A percentile compares a stretch with the other conserved stretches of the same genome.
Evolutionary conservation across 1,140 invertebrate genomes (phyloP).

Genomic region (Drosophila mayri): DNA sequence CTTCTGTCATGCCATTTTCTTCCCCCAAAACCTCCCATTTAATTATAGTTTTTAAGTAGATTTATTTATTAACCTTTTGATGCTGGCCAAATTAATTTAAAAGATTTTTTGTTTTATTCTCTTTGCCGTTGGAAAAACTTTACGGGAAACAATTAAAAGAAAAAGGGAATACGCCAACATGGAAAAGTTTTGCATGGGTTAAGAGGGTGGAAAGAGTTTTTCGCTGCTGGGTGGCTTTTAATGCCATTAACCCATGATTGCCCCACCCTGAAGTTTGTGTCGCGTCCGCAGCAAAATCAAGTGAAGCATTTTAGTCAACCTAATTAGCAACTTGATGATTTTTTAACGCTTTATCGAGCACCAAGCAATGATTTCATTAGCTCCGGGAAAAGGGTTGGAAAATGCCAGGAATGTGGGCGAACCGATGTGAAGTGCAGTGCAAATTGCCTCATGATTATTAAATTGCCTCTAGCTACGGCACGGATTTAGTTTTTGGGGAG

Average conservation of each 20-base stretch:
- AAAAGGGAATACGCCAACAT: constrained; percentile 9
- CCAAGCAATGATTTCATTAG: constrained; percentile 72
- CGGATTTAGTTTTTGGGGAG: constrained; percentile 30
- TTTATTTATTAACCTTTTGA: constrained; percentile 33
- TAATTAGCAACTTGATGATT: constrained; percentile 83
- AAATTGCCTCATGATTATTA: constrained; percentile 81
- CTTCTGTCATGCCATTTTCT: too few relatives aligned
- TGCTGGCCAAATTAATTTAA: constrained; percentile 22
- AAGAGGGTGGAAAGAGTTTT: background rate
- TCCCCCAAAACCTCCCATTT: background rate
- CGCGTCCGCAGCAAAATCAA: constrained; percentile 14
- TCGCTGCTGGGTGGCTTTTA: constrained; percentile 8
- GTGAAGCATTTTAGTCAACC: constrained; percentile 67
- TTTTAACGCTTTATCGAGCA: constrained; percentile 77
- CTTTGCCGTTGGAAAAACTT: constrained; percentile 17
- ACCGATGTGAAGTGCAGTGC: constrained; percentile 51
- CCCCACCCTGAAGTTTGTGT: constrained; percentile 50
- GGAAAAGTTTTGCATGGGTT: constrained; percentile 27
- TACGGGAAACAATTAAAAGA: constrained; percentile 19
- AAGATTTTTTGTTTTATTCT: constrained; percentile 6
- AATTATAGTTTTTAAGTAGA: constrained; percentile 32
- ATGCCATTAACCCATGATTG: constrained; percentile 16
- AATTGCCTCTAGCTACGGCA: constrained; percentile 57
- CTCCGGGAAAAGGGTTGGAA: background rate
- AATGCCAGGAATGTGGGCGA: background rate